Evolutionary conservation across 1,140 invertebrate genomes (phyloP), one percentile per base, ranked within the genome.

Genomic region (Lethocerus indicus): DNA sequence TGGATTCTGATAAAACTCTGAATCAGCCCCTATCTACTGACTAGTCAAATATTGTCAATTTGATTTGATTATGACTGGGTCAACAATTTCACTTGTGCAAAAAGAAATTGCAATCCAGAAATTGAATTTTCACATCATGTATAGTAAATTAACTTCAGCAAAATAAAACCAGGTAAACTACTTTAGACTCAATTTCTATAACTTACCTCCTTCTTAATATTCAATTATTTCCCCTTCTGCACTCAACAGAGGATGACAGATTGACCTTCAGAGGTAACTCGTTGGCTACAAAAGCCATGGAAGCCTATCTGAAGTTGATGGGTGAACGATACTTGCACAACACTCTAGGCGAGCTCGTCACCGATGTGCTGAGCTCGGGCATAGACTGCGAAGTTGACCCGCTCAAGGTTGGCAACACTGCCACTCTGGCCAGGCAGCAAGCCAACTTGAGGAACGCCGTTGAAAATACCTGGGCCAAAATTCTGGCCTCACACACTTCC

Each of bases 241-340:
- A n/a, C n/a, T n/a, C n/a, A n/a, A n/a, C 60, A 78, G 78, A 79
- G 58, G 87, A 90, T 68, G 83, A 88, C 60, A 76, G 84, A 50
- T 68, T 91, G 54, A 89, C 86, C 42, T 91, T 90, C 66, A 73
- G 84, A 54, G 92, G 92, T 21, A 97, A 96, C 68, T 93, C 87
- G 32, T 73, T 97, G 58, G 92, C 91, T 44, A 96, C 92, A 40
- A 96, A 97, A 68, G 85, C 91, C 49, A 95, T 94, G 81, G 92
- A 96, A 70, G 88, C 90, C 1, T 95, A 93, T 61, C 75, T 95
- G 64, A 95, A 95, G 67, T 69, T 96, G 9, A 86, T 90, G 14
- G 91, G 91, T 16, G 83, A 89, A 62, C 82, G 84, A 64, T 92
- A 92, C 64, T 68, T 92, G 16, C 81, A 77, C 61, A 80, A 83